Conservation (phyloP, 1,140 invertebrate genomes). For the Antheraea mylitta region DNA sequence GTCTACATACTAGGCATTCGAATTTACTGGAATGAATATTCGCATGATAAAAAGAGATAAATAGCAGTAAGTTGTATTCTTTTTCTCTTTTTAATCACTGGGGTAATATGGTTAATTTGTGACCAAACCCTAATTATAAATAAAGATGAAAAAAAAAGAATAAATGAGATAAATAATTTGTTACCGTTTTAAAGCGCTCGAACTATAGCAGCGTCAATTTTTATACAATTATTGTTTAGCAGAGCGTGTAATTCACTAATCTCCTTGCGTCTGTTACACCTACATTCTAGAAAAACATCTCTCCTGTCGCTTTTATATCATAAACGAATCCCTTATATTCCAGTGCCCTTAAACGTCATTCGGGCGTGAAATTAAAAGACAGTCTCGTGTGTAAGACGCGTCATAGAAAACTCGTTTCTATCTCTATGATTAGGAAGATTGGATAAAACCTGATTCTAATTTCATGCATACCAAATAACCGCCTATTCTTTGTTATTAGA, state of each 20-base stretch:
- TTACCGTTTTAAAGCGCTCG: too few relatives aligned
- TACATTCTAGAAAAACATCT: not conserved
- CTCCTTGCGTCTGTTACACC: not conserved
- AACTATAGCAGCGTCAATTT: too few relatives aligned
- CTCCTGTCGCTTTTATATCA: too few relatives aligned
- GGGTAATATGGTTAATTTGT: too few relatives aligned
- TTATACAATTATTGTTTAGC: too few relatives aligned
- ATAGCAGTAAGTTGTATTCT: not conserved
- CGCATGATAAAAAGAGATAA: conserved; percentile 8
- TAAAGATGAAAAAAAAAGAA: too few relatives aligned
- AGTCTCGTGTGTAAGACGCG: not conserved
- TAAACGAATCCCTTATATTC: too few relatives aligned
- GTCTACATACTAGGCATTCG: conserved; percentile 13
- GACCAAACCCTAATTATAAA: too few relatives aligned
- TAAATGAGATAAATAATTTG: too few relatives aligned
- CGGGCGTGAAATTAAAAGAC: not conserved
- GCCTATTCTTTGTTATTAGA: not conserved
- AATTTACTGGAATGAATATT: not conserved
- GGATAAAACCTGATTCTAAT: not conserved
- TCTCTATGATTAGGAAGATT: not conserved
- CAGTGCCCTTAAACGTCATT: not conserved
- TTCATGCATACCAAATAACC: not conserved
- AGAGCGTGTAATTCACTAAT: not conserved
- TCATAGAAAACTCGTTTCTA: not conserved
- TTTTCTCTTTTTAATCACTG: not conserved